phyloP scores from a whole-genome alignment of 2,888 invertebrate species.

The Acleris emargana region DNA sequence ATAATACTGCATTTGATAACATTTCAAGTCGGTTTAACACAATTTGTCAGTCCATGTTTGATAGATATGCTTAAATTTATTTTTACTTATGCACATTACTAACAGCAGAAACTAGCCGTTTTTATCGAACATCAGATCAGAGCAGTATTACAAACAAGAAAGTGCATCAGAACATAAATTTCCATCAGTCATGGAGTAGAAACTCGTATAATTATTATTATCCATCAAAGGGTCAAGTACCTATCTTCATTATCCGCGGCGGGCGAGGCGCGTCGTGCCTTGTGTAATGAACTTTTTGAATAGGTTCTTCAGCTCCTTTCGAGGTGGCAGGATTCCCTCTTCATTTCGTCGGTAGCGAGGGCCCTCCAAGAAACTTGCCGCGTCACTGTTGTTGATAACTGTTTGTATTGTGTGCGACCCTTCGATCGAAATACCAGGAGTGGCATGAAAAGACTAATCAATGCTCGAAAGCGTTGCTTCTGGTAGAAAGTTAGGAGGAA shows the following conservation, averaged over 20 bases:
- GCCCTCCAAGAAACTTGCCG: conserved; percentile 65
- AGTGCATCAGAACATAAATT: conserved; percentile 38
- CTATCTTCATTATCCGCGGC: conserved; percentile 47
- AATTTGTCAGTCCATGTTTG: conserved; percentile 25
- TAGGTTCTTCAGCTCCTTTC: conserved; percentile 63
- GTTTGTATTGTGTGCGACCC: conserved; percentile 66
- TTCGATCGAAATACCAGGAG: conserved; percentile 70
- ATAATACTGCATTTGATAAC: conserved; percentile 42
- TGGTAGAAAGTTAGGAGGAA: conserved; percentile 73
- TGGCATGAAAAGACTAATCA: conserved; percentile 73
- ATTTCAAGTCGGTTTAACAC: conserved; percentile 40
- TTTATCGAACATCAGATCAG: conserved; percentile 29
- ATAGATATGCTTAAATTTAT: conserved; percentile 7
- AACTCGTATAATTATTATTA: conserved; percentile 46
- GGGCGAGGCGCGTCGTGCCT: conserved; percentile 45
- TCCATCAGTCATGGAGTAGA: conserved; percentile 37
- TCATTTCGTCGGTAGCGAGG: conserved; percentile 70
- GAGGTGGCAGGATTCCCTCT: conserved; percentile 73
- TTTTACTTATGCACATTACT: conserved; percentile 24
- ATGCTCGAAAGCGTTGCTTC: conserved; percentile 50
- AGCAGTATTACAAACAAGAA: conserved; percentile 35
- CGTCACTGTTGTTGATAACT: conserved; percentile 78
- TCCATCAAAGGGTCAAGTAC: conserved; percentile 56
- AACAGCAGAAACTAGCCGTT: conserved; percentile 24
- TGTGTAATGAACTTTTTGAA: conserved; percentile 73